Evolutionary conservation across 2,888 invertebrate genomes (phyloP).

Genomic region (Pycnomerus fuliginosus): DNA sequence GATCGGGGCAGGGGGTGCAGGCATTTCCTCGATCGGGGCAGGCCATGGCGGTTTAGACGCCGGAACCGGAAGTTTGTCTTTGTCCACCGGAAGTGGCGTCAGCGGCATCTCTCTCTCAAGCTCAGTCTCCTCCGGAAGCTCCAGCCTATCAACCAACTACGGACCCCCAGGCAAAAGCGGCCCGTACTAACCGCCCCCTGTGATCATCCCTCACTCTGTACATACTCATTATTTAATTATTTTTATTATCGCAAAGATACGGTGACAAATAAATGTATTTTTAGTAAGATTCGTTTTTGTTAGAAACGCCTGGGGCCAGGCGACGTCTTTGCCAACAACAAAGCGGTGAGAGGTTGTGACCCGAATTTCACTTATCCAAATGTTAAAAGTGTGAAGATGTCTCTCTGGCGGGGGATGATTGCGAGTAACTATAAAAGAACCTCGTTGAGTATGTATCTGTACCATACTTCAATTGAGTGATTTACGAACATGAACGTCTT

Average conservation of each 20-base stretch:
- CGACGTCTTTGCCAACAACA: conserved; percentile 26
- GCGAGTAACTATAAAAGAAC: conserved; percentile 42
- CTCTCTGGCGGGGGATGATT: conserved; percentile 30
- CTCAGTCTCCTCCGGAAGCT: conserved; percentile 28
- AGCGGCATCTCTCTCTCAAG: conserved; percentile 3
- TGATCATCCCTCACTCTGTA: conserved; percentile 35
- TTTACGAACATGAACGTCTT: conserved; percentile 42
- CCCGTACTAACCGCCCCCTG: conserved; percentile 22
- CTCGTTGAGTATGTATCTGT: conserved; percentile 29
- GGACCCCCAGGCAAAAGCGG: conserved; percentile 47
- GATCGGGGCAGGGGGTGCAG: conserved; percentile 1
- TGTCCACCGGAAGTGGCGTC: conserved; percentile 26
- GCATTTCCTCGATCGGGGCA: conserved; percentile 3
- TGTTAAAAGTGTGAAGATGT: conserved; percentile 36
- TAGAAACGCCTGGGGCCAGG: conserved; percentile 6
- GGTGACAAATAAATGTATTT: conserved; percentile 52
- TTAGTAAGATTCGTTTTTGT: conserved; percentile 21
- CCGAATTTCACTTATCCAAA: conserved; percentile 28
- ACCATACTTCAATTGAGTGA: conserved; percentile 40
- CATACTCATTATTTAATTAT: conserved; percentile 36
- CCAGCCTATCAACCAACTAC: conserved; percentile 37
- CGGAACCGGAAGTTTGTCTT: no score
- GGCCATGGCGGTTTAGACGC: background rate
- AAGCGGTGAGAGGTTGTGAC: conserved; percentile 29
- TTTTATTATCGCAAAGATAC: conserved; percentile 38